Conservation (phyloP, 2,888 invertebrate genomes). For the Antheraea assamensis region DNA sequence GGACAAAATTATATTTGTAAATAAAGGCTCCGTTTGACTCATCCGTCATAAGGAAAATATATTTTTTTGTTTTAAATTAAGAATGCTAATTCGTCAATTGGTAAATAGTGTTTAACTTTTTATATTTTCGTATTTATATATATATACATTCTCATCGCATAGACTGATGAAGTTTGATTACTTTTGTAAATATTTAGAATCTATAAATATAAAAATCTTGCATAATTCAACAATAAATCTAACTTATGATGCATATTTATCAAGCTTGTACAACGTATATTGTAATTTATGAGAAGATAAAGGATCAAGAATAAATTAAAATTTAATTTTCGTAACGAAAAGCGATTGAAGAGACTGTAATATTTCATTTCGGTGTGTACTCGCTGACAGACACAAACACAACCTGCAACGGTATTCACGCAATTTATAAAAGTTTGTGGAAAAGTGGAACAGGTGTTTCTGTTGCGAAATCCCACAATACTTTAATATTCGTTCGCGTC, state of each 20-base stretch:
- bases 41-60: no score
- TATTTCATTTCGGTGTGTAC: conserved; percentile 31
- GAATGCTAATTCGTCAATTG: no score
- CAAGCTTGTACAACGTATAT: neutral
- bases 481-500: conserved; percentile 45
- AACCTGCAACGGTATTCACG: conserved; percentile 26
- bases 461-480: conserved; percentile 46
- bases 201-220: neutral
- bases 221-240: neutral
- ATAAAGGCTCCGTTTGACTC: no score
- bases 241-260: neutral
- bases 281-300: neutral
- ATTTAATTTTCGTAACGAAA: neutral
- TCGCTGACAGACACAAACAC: conserved; percentile 48
- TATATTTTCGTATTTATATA: no score
- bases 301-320: neutral
- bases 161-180: neutral
- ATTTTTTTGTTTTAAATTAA: no score
- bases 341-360: conserved; percentile 10
- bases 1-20: no score
- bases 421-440: conserved; percentile 11
- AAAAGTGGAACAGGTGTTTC: conserved; percentile 17
- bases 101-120: no score
- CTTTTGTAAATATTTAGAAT: neutral
- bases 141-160: no score